phyloP scores from a whole-genome alignment of 30 jellyfish, hydroid and myxozoan genomes.

The Hydractinia echinata region DNA sequence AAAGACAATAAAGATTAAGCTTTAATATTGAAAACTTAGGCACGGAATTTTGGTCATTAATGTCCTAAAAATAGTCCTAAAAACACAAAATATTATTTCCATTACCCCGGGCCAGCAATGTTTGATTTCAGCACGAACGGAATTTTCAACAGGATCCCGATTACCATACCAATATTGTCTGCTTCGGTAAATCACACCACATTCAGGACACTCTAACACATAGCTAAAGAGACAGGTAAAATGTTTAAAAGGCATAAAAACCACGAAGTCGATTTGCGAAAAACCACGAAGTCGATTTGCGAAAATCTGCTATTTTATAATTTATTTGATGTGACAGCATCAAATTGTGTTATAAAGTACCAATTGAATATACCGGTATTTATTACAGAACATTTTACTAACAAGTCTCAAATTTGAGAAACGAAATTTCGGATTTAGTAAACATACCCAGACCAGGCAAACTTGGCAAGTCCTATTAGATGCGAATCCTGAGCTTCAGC shows the following conservation, averaged over 20 bases:
- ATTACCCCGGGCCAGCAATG: conserved; percentile 98
- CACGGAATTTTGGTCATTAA: background rate
- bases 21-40: background rate
- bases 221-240: conserved; percentile 35
- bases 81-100: background rate
- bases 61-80: background rate
- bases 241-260: too few species aligned
- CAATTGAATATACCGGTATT: too few species aligned
- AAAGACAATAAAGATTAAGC: background rate
- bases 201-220: conserved; percentile 93
- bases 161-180: conserved; percentile 98
- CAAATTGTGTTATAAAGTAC: too few species aligned
- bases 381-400: too few species aligned
- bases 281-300: too few species aligned
- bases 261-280: too few species aligned
- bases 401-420: too few species aligned
- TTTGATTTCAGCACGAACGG: conserved; percentile 85
- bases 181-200: conserved; percentile 96
- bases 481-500: conserved; percentile 86
- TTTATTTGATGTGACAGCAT: too few species aligned
- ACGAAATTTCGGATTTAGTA: background rate
- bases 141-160: conserved; percentile 87
- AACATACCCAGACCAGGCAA: conserved; percentile 98
- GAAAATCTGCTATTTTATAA: too few species aligned
- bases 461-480: conserved; percentile 90